phyloP scores from a whole-genome alignment of 2,797 vertebrate species.

The Chelon auratus region DNA sequence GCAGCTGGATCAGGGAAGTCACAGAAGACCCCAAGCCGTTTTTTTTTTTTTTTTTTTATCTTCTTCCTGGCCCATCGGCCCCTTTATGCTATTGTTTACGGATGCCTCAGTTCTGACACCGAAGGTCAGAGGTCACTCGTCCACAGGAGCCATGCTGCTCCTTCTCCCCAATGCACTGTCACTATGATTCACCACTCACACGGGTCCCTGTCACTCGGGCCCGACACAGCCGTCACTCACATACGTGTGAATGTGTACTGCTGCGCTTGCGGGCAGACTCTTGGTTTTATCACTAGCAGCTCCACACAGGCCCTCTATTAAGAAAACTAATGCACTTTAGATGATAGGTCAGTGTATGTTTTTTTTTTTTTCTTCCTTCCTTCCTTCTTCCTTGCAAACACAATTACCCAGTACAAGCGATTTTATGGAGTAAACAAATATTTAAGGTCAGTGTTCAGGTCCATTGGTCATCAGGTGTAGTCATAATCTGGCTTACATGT shows the following conservation, averaged over 20 bases:
- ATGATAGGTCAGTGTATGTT: constrained; percentile 10
- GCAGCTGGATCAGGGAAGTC: constrained; percentile 70
- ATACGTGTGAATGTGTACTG: constrained; percentile 49
- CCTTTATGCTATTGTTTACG: constrained; percentile 74
- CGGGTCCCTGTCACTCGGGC: constrained; percentile 66
- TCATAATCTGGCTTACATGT: neutral
- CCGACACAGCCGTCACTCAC: constrained; percentile 78
- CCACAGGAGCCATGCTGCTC: constrained; percentile 68
- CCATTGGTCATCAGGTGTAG: neutral
- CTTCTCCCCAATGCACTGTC: constrained; percentile 71
- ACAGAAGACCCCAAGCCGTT: constrained; percentile 68
- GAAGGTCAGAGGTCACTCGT: constrained; percentile 74
- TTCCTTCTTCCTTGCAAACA: neutral
- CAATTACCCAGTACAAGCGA: neutral
- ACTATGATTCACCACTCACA: constrained; percentile 76
- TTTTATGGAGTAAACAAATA: neutral
- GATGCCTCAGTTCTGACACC: constrained; percentile 75
- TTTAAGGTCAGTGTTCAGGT: constrained; percentile 4
- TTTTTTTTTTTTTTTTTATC: constrained; percentile 32
- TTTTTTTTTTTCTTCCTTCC: too few species aligned
- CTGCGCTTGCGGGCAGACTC: constrained; percentile 42
- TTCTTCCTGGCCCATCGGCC: constrained; percentile 46
- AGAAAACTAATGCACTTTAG: constrained; percentile 35
- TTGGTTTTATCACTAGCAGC: constrained; percentile 36
- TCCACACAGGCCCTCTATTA: constrained; percentile 35